Evolutionary conservation across 2,888 invertebrate genomes (phyloP).

Genomic region (Podotricha telesiphe): DNA sequence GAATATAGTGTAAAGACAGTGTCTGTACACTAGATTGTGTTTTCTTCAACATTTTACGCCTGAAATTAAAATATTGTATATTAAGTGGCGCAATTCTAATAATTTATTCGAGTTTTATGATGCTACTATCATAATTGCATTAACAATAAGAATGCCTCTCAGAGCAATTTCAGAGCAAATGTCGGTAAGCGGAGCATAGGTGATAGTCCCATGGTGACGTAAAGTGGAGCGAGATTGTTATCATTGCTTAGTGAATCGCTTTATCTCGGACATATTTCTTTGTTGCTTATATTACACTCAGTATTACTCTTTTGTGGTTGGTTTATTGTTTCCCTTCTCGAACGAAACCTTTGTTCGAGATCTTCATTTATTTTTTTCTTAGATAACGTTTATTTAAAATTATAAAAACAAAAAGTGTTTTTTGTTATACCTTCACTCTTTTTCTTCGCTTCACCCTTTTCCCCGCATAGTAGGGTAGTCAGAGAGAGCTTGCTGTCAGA

Average conservation of each 20-base stretch:
- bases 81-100: no score
- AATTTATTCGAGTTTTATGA: no score
- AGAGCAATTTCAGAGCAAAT: conserved; percentile 5
- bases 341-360: neutral
- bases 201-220: conserved; percentile 26
- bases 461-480: no score
- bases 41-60: no score
- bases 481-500: no score
- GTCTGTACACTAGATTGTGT: no score
- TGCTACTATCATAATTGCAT: neutral
- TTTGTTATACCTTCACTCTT: neutral
- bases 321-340: conserved; percentile 6
- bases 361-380: neutral
- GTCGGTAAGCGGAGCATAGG: neutral
- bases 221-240: conserved; percentile 40
- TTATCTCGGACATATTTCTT: conserved; percentile 35
- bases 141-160: neutral
- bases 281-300: conserved; percentile 31
- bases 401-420: no score
- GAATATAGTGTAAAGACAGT: no score
- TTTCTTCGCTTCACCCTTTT: no score
- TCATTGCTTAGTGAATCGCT: conserved; percentile 30
- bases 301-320: conserved; percentile 22
- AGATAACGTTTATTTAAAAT: neutral
- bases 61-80: no score